Conservation (phyloP, 2,888 invertebrate species). For the Lomographa bimaculata region DNA sequence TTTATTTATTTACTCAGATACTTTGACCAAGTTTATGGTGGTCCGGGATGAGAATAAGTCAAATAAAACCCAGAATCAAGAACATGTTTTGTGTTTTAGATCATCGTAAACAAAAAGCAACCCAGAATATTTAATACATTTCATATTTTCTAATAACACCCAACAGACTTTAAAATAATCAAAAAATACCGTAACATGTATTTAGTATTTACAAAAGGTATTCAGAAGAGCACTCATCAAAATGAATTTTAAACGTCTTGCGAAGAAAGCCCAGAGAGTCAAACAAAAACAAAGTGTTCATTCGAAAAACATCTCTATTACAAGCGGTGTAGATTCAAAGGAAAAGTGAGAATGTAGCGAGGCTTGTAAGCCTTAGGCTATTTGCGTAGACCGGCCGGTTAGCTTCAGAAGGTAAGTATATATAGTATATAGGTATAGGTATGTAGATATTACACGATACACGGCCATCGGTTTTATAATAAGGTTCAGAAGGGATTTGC, state of each 20-base stretch:
- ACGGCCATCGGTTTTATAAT: no score
- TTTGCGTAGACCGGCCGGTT: constrained; percentile 4
- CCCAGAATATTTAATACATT: no score
- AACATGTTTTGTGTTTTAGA: no score
- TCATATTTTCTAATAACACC: no score
- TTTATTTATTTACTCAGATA: no score
- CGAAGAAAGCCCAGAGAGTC: constrained; percentile 3
- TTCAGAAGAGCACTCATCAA: constrained; percentile 19
- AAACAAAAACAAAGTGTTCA: neutral
- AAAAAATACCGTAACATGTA: neutral
- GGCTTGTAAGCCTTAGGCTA: neutral
- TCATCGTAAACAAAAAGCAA: no score
- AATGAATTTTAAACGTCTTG: constrained; percentile 26
- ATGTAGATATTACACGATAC: no score
- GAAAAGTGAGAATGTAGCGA: neutral
- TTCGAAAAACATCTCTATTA: constrained; percentile 4
- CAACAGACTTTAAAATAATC: neutral
- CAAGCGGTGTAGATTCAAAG: constrained; percentile 1
- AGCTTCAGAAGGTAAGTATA: neutral
- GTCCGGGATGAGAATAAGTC: no score
- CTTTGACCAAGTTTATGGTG: no score
- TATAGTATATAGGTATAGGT: no score
- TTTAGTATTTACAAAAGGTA: constrained; percentile 10
- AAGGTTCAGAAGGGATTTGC: no score
- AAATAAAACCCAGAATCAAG: no score